Evolutionary conservation across 2,113 vertebrate species (phyloP).

Genomic region (Elaphurus davidianus): DNA sequence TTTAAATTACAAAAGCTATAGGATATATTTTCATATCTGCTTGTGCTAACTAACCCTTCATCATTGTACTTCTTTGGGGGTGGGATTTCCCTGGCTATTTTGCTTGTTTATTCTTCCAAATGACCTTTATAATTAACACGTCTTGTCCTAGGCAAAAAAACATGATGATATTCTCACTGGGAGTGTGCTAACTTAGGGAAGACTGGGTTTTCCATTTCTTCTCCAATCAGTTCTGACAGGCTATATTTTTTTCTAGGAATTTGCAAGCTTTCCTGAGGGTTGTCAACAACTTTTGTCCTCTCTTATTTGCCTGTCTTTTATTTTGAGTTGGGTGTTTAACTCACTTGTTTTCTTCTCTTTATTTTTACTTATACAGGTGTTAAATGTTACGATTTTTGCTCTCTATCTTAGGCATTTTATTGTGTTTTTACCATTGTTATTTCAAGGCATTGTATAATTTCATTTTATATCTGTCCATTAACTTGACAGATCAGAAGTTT

Average conservation of each 20-base stretch:
- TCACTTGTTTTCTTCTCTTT: not conserved
- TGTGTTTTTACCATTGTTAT: not conserved
- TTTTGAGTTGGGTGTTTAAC: not conserved
- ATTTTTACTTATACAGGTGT: not conserved
- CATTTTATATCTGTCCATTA: not conserved
- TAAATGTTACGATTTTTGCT: not conserved
- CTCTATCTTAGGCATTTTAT: not conserved
- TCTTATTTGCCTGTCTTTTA: not conserved
- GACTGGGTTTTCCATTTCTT: not conserved
- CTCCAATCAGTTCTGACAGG: not conserved
- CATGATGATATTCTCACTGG: not conserved
- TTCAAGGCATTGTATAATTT: not conserved
- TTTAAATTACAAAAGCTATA: not conserved
- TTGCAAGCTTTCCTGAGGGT: not conserved
- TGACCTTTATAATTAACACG: not conserved
- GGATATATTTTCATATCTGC: not conserved
- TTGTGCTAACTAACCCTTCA: no score
- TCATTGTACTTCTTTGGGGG: not conserved
- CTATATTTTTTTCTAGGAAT: not conserved
- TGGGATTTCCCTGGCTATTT: not conserved
- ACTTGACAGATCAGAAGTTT: not conserved
- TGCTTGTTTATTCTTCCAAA: not conserved
- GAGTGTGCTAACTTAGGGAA: not conserved
- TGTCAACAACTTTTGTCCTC: no score
- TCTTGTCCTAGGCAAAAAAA: not conserved